Evolutionary conservation across 2,888 invertebrate species (phyloP), one percentile per base, ranked within the genome.

Genomic region (Brachylomia viminalis): DNA sequence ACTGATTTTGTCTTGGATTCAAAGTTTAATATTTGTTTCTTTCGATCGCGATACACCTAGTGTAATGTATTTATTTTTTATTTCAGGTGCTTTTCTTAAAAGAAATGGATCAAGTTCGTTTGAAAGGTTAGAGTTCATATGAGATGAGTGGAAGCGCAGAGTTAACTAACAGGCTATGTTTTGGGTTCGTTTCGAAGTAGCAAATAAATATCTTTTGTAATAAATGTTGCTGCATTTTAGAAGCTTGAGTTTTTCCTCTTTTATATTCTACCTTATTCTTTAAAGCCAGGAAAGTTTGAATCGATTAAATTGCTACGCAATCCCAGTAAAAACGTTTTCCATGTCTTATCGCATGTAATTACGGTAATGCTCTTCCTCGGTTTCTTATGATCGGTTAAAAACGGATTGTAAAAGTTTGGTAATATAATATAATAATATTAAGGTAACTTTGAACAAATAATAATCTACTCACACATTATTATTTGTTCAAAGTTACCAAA

Each of bases 271-370:
- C 45, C 59, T 52, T 52, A 52, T n/a, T 61, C 4, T 7, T 17
- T 17, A 49, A 74, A 62, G 6, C 23, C 4, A 20, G n/a, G 8
- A 8, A 38, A 17, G 5, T 30, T 56, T 38, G 54, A 56, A 38
- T 33, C 20, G 42, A 27, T 59, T 17, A 65, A 87, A 90, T 91
- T 90, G 88, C 84, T 88, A 79, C 84, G 89, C 92, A 93, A 94
- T 93, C 88, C 77, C 76, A 88, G 88, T 79, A 91, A 87, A 95
- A 91, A 94, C 93, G 92, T 92, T 95, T 95, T 93, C 90, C 93
- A 84, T 95, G 94, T 94, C 89, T 82, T 85, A 87, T 80, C 91
- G 92, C 88, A 92, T 91, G 91, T 91, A 90, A 93, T 93, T 92
- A 92, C 86, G 87, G 79, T 88, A 89, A 87, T 85, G 78, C 66